Conservation (phyloP, 2,113 vertebrate genomes). For the Prunella himalayana region DNA sequence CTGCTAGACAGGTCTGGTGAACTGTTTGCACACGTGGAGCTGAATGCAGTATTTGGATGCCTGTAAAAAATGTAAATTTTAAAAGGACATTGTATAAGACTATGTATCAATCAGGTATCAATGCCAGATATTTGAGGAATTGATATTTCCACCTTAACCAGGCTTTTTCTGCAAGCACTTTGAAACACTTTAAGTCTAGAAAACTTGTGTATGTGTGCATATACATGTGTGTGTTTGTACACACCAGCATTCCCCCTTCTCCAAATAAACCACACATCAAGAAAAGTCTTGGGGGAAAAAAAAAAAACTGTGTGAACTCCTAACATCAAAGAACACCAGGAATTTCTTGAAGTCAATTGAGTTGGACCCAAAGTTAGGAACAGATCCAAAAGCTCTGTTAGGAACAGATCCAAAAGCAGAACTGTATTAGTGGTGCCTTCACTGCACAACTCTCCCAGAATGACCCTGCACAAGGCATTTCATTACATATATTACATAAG, state of each 20-base stretch:
- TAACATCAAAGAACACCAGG: neutral
- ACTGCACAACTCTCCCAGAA: neutral
- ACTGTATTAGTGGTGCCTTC: neutral
- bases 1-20: neutral
- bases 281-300: neutral
- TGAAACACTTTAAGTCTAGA: neutral
- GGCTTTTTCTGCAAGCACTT: neutral
- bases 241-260: neutral
- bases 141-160: neutral
- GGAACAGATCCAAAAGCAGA: neutral
- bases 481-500: neutral
- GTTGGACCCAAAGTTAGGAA: neutral
- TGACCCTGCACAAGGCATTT: neutral
- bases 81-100: neutral
- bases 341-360: neutral
- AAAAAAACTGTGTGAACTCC: neutral
- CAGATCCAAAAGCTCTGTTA: neutral
- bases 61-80: neutral
- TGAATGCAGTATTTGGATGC: neutral
- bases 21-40: neutral
- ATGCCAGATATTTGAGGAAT: neutral
- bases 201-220: neutral
- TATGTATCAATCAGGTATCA: neutral
- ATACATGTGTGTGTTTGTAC: accelerated
- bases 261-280: neutral